phyloP scores from a whole-genome alignment of 2,888 invertebrate species.

The Philaethria dido region DNA sequence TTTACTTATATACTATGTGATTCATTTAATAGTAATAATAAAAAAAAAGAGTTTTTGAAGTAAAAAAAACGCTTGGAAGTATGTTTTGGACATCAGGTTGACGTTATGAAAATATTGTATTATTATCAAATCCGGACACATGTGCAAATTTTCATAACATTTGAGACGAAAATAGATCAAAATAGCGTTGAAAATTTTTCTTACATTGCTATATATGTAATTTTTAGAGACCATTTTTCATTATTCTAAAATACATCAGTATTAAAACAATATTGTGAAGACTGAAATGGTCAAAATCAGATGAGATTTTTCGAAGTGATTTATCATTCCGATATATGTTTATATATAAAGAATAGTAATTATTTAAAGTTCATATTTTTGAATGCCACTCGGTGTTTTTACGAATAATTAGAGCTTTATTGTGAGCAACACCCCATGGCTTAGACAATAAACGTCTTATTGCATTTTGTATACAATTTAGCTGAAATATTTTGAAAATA shows the following conservation, averaged over 20 bases:
- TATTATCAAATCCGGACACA: too few species aligned
- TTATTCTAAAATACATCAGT: conserved; percentile 8
- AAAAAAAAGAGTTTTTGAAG: conserved; percentile 2
- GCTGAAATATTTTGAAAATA: background rate
- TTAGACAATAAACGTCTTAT: conserved; percentile 31
- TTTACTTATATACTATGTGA: conserved; percentile 4
- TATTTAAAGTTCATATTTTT: conserved; percentile 15
- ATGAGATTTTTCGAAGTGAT: conserved; percentile 22
- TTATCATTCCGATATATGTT: conserved; percentile 24
- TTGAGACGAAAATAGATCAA: too few species aligned
- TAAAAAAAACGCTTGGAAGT: background rate
- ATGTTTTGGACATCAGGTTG: too few species aligned
- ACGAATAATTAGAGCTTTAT: conserved; percentile 7
- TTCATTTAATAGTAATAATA: background rate
- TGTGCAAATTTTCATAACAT: too few species aligned
- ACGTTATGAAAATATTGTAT: too few species aligned
- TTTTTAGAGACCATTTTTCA: too few species aligned
- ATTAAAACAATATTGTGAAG: conserved; percentile 13
- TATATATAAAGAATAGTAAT: conserved; percentile 12
- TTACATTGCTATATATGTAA: too few species aligned
- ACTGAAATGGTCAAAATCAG: conserved; percentile 22
- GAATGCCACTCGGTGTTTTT: conserved; percentile 14
- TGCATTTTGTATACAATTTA: conserved; percentile 21
- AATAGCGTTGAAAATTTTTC: too few species aligned
- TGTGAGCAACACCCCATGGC: conserved; percentile 33